Conservation (phyloP, 2,888 invertebrate genomes). For the Mimumesa dahlbomi region DNA sequence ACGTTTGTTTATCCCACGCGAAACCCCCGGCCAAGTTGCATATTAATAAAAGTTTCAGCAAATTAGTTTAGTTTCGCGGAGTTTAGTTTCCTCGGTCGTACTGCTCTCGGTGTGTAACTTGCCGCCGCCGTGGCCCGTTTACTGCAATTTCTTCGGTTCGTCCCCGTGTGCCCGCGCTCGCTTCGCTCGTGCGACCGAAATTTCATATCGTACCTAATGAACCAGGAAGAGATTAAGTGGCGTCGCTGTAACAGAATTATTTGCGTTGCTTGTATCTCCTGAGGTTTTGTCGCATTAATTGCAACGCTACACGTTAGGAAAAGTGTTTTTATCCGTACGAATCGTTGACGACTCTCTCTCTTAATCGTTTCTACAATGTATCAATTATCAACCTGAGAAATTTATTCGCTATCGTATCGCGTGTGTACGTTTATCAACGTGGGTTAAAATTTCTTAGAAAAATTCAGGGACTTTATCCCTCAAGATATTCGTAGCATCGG, state of each 20-base stretch:
- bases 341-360: too few relatives aligned
- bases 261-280: not conserved
- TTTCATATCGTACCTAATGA: slow-evolving; percentile 44
- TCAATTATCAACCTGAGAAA: too few relatives aligned
- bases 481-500: not conserved
- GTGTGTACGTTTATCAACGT: too few relatives aligned
- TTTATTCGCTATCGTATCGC: not conserved
- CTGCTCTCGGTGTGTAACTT: slow-evolving; percentile 46
- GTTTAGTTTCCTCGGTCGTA: slow-evolving; percentile 49
- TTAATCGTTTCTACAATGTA: too few relatives aligned
- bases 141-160: slow-evolving; percentile 41
- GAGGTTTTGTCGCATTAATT: slow-evolving; percentile 8
- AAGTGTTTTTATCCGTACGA: too few relatives aligned
- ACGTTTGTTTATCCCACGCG: slow-evolving; percentile 64
- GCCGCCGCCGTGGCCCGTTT: slow-evolving; percentile 20
- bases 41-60: slow-evolving; percentile 73
- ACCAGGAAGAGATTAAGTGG: slow-evolving; percentile 39
- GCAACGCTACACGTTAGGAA: not conserved
- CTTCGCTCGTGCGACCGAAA: slow-evolving; percentile 20
- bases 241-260: slow-evolving; percentile 31
- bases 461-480: too few relatives aligned
- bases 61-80: slow-evolving; percentile 72
- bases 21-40: slow-evolving; percentile 63
- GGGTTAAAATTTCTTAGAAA: too few relatives aligned
- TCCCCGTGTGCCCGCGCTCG: too few relatives aligned